Base-by-base conservation (phyloP, 2,113 vertebrate species). In the Siphamia tubifer region DNA sequence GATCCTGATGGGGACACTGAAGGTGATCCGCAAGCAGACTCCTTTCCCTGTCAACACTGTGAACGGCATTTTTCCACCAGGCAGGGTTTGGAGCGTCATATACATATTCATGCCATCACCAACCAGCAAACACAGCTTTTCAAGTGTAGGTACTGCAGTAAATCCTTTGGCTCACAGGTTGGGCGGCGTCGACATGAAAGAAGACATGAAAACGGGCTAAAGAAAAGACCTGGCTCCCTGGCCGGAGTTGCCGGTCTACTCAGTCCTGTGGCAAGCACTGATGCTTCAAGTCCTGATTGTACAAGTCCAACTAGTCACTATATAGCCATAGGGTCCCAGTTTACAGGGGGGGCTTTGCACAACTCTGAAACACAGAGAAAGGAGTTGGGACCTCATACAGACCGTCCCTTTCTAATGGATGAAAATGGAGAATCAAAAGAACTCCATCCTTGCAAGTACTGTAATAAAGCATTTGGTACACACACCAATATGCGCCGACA, bases 401-500 rank as follows among this genome's bases (percentile, higher is more conserved):
- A 93, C 39, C 86, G 77, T 17, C 68, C 90, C 1, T 82, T 81
- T 16, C 24, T 84, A 9, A 52, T 90, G 8, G 96, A 96, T 70
- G 96, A 97, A 67, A 96, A 93, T 2, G 95, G 94, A 1, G 96
- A 97, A 42, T 91, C 93, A 10, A 97, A 94, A 74, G 96, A 98
- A 36, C 87, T 96, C 39, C 96, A 98, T 67, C 95, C 95, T 0
- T 99, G 98, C 90, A 96, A 96, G 69, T 97, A 98, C 56, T 99
- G 98, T 85, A 98, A 95, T 42, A 99, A 99, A 85, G 94, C 96
- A 12, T 99, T 99, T 71, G 96, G 98, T 42, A 98, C 96, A 21
- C 97, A 99, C 49, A 99, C 97, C 21, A 99, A 99, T 53, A 97
- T 99, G 96, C 89, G 98, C 3, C 83, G 98, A 36, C 98, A 99